Base-by-base conservation (phyloP, 2,888 invertebrate genomes). In the Drosophila putrida region DNA sequence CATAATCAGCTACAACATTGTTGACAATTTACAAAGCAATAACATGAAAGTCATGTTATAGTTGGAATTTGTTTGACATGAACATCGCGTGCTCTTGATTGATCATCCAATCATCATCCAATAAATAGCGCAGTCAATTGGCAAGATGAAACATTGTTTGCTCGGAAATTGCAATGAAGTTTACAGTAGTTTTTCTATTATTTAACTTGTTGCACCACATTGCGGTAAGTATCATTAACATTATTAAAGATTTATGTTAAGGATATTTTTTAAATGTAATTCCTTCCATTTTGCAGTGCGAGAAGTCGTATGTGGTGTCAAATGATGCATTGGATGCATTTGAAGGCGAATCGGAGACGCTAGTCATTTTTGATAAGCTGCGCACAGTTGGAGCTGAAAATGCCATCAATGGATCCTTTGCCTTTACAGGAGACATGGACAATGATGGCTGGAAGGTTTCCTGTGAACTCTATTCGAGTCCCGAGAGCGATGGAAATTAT, bases 401-500 rank as follows among this genome's bases (percentile, higher is more conserved):
- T n/a, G 75, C 77, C 0, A 55, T 90, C 4, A 90, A 90, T 57
- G 90, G 90, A 0, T 78, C 89, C 4, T 70, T 90, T 0, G 68
- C 20, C 4, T 80, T 90, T 20, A 0, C 50, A 1, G 88, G 83
- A 1, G 90, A 89, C 27, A 84, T 90, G 91, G 74, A 76, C 66
- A 79, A 88, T 33, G 89, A 89, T 8, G 82, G 74, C 20, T 90
- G 81, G 41, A 84, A 82, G 27, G 82, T 90, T 0, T 80, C 80
- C 0, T 80, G 88, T 4, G 82, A 90, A 15, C 67, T 90, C 4
- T 90, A 80, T 28, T 81, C 86, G 4, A 88, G 90, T 50, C 90
- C 90, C 9, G 78, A 81, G 13, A 81, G 79, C 9, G 88, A 90
- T 61, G 89, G 88, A 2, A 78, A 90, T 4, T 90, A 77, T 35